Conservation (phyloP, 2,113 vertebrate genomes). For the Antennarius striatus region DNA sequence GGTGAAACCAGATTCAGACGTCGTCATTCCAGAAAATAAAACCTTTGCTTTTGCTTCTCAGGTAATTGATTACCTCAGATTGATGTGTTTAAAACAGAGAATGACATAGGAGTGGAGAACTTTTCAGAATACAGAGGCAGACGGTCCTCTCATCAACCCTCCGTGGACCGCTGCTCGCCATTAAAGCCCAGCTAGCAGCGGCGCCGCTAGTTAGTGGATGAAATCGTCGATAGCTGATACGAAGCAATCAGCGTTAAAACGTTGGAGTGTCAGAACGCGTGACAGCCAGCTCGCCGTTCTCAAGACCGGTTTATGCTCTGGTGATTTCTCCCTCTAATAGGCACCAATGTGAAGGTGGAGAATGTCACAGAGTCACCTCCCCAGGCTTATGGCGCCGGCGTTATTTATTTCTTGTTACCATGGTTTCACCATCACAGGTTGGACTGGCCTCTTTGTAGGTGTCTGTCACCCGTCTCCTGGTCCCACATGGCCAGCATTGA, state of each 20-base stretch:
- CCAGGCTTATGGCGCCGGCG: neutral
- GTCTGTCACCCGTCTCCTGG: constrained; percentile 35
- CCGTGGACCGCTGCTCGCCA: neutral
- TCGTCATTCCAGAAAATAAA: no score
- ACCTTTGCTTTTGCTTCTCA: neutral
- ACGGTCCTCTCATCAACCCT: constrained; percentile 31
- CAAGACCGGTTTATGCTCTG: neutral
- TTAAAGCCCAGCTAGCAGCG: constrained; percentile 20
- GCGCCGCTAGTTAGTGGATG: constrained; percentile 36
- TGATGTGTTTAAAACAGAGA: constrained; percentile 21
- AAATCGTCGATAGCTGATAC: constrained; percentile 45
- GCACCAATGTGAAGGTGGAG: constrained; percentile 18
- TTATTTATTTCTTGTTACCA: constrained; percentile 41
- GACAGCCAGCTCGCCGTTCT: neutral
- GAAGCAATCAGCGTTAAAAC: constrained; percentile 29
- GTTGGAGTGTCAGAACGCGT: neutral
- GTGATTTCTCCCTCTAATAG: constrained; percentile 33
- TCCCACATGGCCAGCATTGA: constrained; percentile 62
- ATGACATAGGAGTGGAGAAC: constrained; percentile 2
- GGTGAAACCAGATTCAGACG: no score
- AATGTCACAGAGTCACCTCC: constrained; percentile 29
- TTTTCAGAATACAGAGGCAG: constrained; percentile 18
- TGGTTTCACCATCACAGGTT: constrained; percentile 45
- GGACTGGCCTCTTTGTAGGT: constrained; percentile 38
- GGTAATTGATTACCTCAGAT: constrained; percentile 37